phyloP scores from a whole-genome alignment of 2,888 invertebrate genomes.

The Pycnomerus fuliginosus region DNA sequence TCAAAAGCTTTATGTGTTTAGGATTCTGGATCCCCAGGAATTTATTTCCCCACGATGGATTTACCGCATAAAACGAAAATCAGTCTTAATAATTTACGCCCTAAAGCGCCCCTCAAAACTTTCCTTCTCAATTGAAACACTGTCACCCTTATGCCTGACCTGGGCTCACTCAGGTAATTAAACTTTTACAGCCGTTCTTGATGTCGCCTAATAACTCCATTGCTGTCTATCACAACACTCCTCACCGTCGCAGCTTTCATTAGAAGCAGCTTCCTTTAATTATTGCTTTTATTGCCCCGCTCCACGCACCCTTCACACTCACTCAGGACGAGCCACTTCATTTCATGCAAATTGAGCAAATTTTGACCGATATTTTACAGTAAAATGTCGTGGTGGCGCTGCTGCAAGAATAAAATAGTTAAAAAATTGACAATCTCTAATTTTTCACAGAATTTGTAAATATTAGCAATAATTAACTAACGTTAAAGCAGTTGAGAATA shows the following conservation, averaged over 20 bases:
- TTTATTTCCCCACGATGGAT: slow-evolving; percentile 19
- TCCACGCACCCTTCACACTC: not conserved
- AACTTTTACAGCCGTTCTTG: slow-evolving; percentile 12
- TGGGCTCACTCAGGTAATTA: slow-evolving; percentile 18
- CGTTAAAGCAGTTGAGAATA: too few species aligned
- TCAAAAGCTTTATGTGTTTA: slow-evolving; percentile 23
- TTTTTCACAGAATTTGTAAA: too few species aligned
- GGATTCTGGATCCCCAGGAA: slow-evolving; percentile 13
- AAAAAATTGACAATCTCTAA: too few species aligned
- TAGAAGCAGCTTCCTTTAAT: slow-evolving; percentile 9
- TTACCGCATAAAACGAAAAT: slow-evolving; percentile 21
- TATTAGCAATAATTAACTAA: too few species aligned
- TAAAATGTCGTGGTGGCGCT: too few species aligned
- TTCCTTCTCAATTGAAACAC: slow-evolving; percentile 4
- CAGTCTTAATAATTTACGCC: slow-evolving; percentile 20
- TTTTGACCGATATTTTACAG: too few species aligned
- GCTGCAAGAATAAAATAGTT: too few species aligned
- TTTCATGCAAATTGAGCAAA: too few species aligned
- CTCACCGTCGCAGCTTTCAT: slow-evolving; percentile 4
- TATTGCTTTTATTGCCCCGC: slow-evolving; percentile 6
- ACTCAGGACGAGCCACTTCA: too few species aligned
- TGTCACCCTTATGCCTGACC: slow-evolving; percentile 8
- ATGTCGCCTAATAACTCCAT: slow-evolving; percentile 15
- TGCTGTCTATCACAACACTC: slow-evolving; percentile 8
- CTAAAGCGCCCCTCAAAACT: slow-evolving; percentile 19